Evolutionary conservation across 2,888 invertebrate genomes (phyloP).

Genomic region (Gastrophysa polygoni): DNA sequence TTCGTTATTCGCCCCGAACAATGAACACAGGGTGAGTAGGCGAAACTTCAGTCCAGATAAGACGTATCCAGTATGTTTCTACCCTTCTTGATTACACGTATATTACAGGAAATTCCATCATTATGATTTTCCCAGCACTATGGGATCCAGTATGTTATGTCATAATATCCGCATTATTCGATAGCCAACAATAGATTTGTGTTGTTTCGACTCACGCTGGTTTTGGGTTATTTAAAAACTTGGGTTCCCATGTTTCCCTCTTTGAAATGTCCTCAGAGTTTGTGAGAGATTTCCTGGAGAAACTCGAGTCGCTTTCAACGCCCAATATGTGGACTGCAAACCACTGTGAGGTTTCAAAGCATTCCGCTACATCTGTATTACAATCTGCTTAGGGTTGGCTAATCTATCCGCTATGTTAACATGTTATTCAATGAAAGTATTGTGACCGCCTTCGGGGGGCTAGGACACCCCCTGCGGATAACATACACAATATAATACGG

Average conservation of each 20-base stretch:
- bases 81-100: too few species aligned
- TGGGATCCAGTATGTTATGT: too few species aligned
- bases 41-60: too few species aligned
- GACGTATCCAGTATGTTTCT: too few species aligned
- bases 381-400: slow-evolving; percentile 49
- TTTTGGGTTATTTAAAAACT: slow-evolving; percentile 7
- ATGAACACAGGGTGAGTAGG: too few species aligned
- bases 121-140: too few species aligned
- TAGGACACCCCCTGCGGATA: slow-evolving; percentile 47
- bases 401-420: slow-evolving; percentile 38
- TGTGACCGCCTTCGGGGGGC: slow-evolving; percentile 49
- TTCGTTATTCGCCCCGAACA: too few species aligned
- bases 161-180: neutral
- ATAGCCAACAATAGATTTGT: neutral
- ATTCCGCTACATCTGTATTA: slow-evolving; percentile 51
- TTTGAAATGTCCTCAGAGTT: slow-evolving; percentile 19
- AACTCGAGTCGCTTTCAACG: slow-evolving; percentile 38
- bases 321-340: slow-evolving; percentile 38
- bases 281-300: slow-evolving; percentile 39
- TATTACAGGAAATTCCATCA: too few species aligned
- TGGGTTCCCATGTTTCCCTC: slow-evolving; percentile 12
- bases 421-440: slow-evolving; percentile 44
- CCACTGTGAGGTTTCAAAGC: slow-evolving; percentile 43
- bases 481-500: slow-evolving; percentile 47
- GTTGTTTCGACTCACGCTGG: slow-evolving; percentile 1